phyloP scores from a whole-genome alignment of 1,140 invertebrate species.

The Danaus plexippus region DNA sequence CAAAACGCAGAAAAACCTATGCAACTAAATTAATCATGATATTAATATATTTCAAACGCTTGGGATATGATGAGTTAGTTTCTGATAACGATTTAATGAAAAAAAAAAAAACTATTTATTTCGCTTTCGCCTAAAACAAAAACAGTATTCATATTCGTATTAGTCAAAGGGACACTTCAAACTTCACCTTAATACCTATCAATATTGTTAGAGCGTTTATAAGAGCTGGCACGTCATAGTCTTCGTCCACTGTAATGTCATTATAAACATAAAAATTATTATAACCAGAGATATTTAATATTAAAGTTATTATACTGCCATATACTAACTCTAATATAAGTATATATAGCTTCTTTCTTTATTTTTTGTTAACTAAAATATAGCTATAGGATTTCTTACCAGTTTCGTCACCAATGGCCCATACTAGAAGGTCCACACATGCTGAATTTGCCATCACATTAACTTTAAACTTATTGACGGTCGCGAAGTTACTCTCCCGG shows the following conservation, averaged over 20 bases:
- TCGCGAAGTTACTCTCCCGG: slow-evolving; percentile 81
- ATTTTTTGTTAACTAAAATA: neutral
- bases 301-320: neutral
- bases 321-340: no score
- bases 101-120: no score
- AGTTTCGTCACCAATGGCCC: slow-evolving; percentile 97
- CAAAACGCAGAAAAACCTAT: no score
- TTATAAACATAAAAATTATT: slow-evolving; percentile 41
- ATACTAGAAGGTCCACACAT: slow-evolving; percentile 96
- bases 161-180: slow-evolving; percentile 43
- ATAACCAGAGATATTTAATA: slow-evolving; percentile 22
- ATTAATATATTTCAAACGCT: no score
- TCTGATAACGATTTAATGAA: no score
- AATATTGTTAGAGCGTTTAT: slow-evolving; percentile 80
- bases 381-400: slow-evolving; percentile 73
- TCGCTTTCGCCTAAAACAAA: no score
- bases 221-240: slow-evolving; percentile 82
- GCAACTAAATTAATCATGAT: no score
- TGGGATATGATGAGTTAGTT: no score
- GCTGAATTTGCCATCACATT: slow-evolving; percentile 98
- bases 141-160: slow-evolving; percentile 7
- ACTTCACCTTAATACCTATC: slow-evolving; percentile 74
- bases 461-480: slow-evolving; percentile 93
- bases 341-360: no score
- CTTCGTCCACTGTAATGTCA: slow-evolving; percentile 79